Evolutionary conservation across 1,140 invertebrate species (phyloP), one percentile per base, ranked within the genome.

Genomic region (Drosophila albomicans): DNA sequence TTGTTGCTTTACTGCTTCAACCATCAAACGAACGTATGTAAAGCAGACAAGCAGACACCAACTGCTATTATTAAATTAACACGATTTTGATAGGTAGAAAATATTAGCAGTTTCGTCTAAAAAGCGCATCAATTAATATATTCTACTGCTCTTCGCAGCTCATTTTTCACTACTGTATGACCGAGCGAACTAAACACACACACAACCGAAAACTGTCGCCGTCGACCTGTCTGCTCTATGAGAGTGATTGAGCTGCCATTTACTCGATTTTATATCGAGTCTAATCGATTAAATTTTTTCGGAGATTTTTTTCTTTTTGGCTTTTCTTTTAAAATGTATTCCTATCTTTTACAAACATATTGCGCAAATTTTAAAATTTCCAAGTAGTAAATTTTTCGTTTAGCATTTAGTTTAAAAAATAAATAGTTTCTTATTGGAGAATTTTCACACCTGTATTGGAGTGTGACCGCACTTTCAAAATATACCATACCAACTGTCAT

Each of bases 61-160:
- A 48, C 66, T 49, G 54, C 71, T 74, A 73, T 74, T 77, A 85
- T 89, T 69, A 59, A 75, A 62, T 89, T 76, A 70, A 45, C 66
- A 69, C 58, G n/a, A 51, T 58, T 25, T 25, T 70, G 57, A 57
- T 69, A 30, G 13, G 30, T 38, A 48, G 10, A 54, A 69, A 25
- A 74, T 48, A 62, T 56, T 25, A 30, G 20, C 38, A 62, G 61
- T 56, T 62, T 74, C 11, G 41, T 20, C 65, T 48, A 62, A n/a
- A 56, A 56, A 15, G 20, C 65, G 49, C 71, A 74, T 49, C 68
- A 69, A 74, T 41, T 62, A 13, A 69, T 62, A 69, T 13, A 74
- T 74, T 74, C 71, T 62, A 69, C 57, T 69, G 71, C 71, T 62
- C 71, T 62, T 20, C 10, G 65, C 71, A 69, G 65, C 57, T 74